Evolutionary conservation across 2,888 invertebrate genomes (phyloP).

Genomic region (Mycalesis mineus): DNA sequence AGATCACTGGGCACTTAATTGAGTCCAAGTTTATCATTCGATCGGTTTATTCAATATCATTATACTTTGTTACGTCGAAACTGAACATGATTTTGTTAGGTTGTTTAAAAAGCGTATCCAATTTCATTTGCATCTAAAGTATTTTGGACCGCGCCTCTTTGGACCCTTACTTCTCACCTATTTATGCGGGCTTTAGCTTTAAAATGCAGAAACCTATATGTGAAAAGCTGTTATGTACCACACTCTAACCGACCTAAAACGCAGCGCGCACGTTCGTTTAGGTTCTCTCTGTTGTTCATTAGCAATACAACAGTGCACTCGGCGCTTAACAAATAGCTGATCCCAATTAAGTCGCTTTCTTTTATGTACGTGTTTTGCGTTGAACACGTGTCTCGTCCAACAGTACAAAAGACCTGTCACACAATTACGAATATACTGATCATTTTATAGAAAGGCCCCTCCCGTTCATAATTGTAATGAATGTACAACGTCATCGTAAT

Average conservation of each 20-base stretch:
- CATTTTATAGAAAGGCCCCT: constrained; percentile 45
- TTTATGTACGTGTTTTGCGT: constrained; percentile 46
- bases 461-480: constrained; percentile 33
- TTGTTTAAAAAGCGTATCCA: background rate
- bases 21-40: constrained; percentile 32
- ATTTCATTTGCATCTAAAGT: constrained; percentile 7
- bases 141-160: background rate
- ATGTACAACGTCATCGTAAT: constrained; percentile 50
- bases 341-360: constrained; percentile 39
- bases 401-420: constrained; percentile 33
- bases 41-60: constrained; percentile 12
- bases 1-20: constrained; percentile 35
- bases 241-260: background rate
- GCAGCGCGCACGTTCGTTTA: background rate
- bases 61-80: background rate
- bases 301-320: constrained; percentile 5
- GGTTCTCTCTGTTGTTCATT: background rate
- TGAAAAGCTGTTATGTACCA: background rate
- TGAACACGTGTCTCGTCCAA: constrained; percentile 51
- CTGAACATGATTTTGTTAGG: constrained; percentile 2
- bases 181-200: background rate
- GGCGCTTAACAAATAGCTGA: constrained; percentile 23
- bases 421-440: constrained; percentile 35
- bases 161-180: background rate
- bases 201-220: background rate